phyloP scores from a whole-genome alignment of 2,797 vertebrate species.

The Sebastes diaconus region DNA sequence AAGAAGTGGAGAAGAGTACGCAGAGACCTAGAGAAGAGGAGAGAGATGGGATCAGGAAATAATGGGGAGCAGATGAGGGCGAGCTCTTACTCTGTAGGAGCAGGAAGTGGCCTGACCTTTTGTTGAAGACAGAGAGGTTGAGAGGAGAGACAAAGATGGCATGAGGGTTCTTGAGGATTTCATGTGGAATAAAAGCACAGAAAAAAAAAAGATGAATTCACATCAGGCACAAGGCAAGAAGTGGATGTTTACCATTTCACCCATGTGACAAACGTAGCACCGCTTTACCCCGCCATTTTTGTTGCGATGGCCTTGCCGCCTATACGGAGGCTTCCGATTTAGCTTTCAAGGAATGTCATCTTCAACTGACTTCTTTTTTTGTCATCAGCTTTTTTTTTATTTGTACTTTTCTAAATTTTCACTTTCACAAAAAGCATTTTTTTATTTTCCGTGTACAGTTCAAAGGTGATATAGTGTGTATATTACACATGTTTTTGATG shows the following conservation, averaged over 20 bases:
- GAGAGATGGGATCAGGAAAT: constrained; percentile 47
- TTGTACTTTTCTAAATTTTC: constrained; percentile 76
- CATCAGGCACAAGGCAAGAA: constrained; percentile 62
- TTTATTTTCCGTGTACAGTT: constrained; percentile 92
- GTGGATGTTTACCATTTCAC: constrained; percentile 71
- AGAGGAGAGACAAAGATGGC: constrained; percentile 51
- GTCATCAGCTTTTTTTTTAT: constrained; percentile 78
- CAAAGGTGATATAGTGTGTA: constrained; percentile 91
- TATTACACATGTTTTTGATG: constrained; percentile 90
- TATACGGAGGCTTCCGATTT: constrained; percentile 86
- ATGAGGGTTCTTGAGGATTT: constrained; percentile 58
- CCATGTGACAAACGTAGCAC: constrained; percentile 75
- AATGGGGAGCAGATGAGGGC: constrained; percentile 63
- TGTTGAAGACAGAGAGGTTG: constrained; percentile 52
- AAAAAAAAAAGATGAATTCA: constrained; percentile 71
- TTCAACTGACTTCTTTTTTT: constrained; percentile 79
- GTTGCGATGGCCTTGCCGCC: constrained; percentile 86
- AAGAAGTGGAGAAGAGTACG: constrained; percentile 10
- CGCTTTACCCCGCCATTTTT: constrained; percentile 85
- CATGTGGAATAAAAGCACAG: constrained; percentile 73
- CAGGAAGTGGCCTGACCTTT: constrained; percentile 70
- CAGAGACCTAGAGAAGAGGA: constrained; percentile 35
- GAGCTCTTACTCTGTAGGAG: constrained; percentile 68
- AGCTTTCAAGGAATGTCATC: constrained; percentile 88
- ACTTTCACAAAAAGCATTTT: constrained; percentile 53